Conservation (phyloP, 2,797 vertebrate species). For the Coendou prehensilis region DNA sequence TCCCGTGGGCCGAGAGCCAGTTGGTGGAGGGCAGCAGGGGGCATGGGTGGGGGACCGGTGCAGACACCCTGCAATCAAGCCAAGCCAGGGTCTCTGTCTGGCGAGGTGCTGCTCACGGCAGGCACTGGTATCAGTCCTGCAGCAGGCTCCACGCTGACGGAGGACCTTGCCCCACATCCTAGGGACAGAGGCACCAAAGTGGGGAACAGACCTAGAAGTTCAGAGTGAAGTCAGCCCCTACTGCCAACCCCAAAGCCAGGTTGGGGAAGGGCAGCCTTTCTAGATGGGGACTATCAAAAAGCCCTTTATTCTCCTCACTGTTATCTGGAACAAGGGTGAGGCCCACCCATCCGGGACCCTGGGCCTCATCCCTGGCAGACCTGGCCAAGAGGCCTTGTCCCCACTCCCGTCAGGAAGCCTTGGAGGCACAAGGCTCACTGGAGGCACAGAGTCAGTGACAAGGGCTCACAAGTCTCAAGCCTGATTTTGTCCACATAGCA, state of each 20-base stretch:
- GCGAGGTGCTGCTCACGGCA: neutral
- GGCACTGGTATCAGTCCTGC: neutral
- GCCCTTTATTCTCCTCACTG: neutral
- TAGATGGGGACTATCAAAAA: neutral
- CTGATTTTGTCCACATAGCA: too few relatives aligned
- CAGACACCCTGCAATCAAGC: neutral
- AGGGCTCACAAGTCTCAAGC: neutral
- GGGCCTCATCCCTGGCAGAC: accelerated
- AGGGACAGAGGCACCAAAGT: neutral
- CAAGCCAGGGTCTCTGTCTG: slow-evolving; percentile 27
- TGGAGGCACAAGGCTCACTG: neutral
- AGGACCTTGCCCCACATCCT: neutral
- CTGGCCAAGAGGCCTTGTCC: neutral
- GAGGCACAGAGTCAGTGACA: accelerated
- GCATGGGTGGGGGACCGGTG: neutral
- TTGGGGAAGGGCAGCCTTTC: neutral
- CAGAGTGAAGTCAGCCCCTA: neutral
- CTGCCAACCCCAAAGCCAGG: neutral
- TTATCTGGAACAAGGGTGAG: neutral
- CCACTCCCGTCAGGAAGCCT: neutral
- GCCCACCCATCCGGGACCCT: neutral
- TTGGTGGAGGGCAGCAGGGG: neutral
- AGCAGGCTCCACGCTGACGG: neutral
- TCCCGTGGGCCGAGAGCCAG: slow-evolving; percentile 5
- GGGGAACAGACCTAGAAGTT: neutral